Evolutionary conservation across 2,888 invertebrate species (phyloP).

Genomic region (Sisyra terminalis): DNA sequence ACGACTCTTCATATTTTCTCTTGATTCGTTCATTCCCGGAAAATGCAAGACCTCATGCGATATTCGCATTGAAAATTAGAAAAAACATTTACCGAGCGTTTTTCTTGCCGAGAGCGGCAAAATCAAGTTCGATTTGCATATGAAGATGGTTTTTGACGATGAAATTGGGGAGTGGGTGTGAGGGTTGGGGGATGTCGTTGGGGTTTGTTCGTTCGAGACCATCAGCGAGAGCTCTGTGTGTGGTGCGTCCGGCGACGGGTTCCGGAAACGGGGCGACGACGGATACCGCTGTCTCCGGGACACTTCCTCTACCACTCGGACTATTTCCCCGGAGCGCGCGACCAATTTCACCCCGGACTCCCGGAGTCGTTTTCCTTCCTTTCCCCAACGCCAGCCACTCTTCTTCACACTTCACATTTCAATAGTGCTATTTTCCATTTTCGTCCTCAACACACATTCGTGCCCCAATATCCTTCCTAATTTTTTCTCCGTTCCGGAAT

Average conservation of each 20-base stretch:
- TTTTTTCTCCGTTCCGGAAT: too few species aligned
- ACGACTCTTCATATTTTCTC: too few species aligned
- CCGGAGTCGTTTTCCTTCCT: conserved; percentile 27
- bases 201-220: conserved; percentile 48
- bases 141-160: too few species aligned
- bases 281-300: conserved; percentile 34
- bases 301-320: conserved; percentile 23
- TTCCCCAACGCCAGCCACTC: conserved; percentile 18
- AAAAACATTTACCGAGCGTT: too few species aligned
- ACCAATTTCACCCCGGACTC: conserved; percentile 24
- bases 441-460: not conserved
- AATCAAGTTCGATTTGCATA: too few species aligned
- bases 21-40: too few species aligned
- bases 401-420: conserved; percentile 14
- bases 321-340: conserved; percentile 22
- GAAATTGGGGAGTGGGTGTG: too few species aligned
- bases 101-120: too few species aligned
- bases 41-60: too few species aligned
- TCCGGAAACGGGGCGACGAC: conserved; percentile 25
- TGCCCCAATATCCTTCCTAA: conserved; percentile 1
- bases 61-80: too few species aligned
- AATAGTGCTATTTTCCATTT: conserved; percentile 2
- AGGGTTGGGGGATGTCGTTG: too few species aligned
- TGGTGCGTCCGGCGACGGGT: conserved; percentile 22
- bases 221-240: conserved; percentile 28